Evolutionary conservation across 1,140 invertebrate species (phyloP), one percentile per base, ranked within the genome.

Genomic region (Neodiprion virginianus): DNA sequence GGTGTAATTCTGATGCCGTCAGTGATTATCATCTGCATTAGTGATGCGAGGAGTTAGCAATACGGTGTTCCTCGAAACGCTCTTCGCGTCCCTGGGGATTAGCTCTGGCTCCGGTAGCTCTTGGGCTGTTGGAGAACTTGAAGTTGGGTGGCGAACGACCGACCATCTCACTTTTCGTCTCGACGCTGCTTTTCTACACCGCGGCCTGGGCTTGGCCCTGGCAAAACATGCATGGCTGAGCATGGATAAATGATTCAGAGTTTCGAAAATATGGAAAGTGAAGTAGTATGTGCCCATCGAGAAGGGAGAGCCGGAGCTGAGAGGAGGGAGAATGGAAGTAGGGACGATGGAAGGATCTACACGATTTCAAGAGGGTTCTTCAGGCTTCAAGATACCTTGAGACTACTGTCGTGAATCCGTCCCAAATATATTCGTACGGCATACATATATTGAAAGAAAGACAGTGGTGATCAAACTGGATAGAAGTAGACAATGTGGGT

Each of bases 251-350:
- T 82, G 81, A 81, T 82, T 82, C 80, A 82, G 81, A 80, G 76
- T 82, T 82, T 82, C 78, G 76, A 79, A 82, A 82, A 82, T 81
- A 79, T 77, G 79, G 78, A 82, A 84, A 84, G 81, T 82, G 80
- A 77, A 81, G 80, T 81, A 75, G 78, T 69, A 17, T 40, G 5
- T 40, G 28, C 53, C 53, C 8, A 61, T 61, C 53, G 53, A 61
- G 53, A 61, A 61, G 11, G 11, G 53, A 12, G 53, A 61, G 53
- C 53, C n/a, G 70, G 49, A 7, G 48, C 10, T 49, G 67, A 61
- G 69, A 47, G 50, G 23, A 21, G 71, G 73, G 17, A 67, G 69
- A 74, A 67, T 8, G 68, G 72, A 50, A 61, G 65, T 67, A 61
- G 14, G 17, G 72, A 48, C 67, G 74, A 76, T 73, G 72, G 71